Base-by-base conservation (phyloP, 2,888 invertebrate species). In the Dusona sp. region DNA sequence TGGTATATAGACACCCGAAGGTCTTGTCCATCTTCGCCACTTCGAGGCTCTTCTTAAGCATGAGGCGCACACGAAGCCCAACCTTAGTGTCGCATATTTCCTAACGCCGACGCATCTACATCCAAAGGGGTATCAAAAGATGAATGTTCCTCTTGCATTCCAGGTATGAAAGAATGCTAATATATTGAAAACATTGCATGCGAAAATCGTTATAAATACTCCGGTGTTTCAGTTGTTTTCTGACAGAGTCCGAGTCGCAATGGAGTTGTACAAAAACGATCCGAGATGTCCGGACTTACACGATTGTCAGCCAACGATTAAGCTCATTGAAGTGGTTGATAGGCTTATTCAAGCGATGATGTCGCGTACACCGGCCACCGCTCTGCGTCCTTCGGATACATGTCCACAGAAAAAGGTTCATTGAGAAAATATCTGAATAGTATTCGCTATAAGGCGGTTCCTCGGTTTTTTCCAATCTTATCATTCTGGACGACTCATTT, bases 301-400 rank as follows among this genome's bases (percentile, higher is more conserved):
- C 22, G 88, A 88, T 77, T 84, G 78, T 38, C 68, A 84, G 25
- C 51, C 86, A 54, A 88, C 88, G 3, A 61, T 88, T 45, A 36
- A 68, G 42, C 85, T 88, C 54, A 84, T 88, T 8, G 36, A 78
- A 70, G 45, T 82, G 25, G 67, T 88, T 0, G 45, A 86, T 51
- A 72, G 83, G 29, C 38, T 89, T 1, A 87, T 89, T 22, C 16
- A 36, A 29, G 85, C 88, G 11, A 88, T 89, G 88, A 86, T 77
- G 67, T 87, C 88, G 2, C 85, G 88, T n/a, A 85, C 82, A 9
- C 84, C 88, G 9, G n/a, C 42, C 19, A 57, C 82, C 68, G 88
- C 88, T 45, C 64, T 89, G 38, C 61, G 78, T 36, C 68, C 75
- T 11, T 74, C 80, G 42, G 79, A 48, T 19, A 74, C 68, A n/a